Percentiles rank a stretch among this genome's conserved stretches.
phyloP scores from a whole-genome alignment of 23 tunicate species.

The Trididemnum clinides region DNA sequence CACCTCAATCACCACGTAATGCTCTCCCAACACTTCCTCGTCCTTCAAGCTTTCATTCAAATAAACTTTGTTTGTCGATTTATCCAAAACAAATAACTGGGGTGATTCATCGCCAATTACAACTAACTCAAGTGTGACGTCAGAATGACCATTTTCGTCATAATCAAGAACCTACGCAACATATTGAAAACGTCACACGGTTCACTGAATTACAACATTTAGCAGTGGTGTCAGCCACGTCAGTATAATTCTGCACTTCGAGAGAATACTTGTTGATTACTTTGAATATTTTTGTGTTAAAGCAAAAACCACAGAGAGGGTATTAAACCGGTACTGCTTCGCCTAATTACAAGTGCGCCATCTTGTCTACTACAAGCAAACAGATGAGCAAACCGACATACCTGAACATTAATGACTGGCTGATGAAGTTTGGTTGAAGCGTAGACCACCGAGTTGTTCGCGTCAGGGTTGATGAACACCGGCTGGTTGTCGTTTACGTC shows the following conservation, averaged over 20 bases:
- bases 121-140: slow-evolving; percentile 28
- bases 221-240: no score
- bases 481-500: slow-evolving; percentile 86
- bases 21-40: slow-evolving; percentile 43
- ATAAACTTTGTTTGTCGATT: slow-evolving; percentile 42
- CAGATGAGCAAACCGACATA: neutral
- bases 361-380: no score
- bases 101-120: slow-evolving; percentile 28
- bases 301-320: no score
- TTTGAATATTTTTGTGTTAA: no score
- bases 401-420: neutral
- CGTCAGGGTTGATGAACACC: slow-evolving; percentile 50
- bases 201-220: no score
- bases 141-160: slow-evolving; percentile 26
- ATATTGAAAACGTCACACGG: no score
- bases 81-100: slow-evolving; percentile 41
- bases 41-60: slow-evolving; percentile 46
- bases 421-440: slow-evolving; percentile 42
- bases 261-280: no score
- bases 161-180: slow-evolving; percentile 56
- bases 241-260: no score
- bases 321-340: no score
- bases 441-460: slow-evolving; percentile 50
- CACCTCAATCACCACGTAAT: slow-evolving; percentile 45
- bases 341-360: no score